Base-by-base conservation (phyloP, 2,797 vertebrate species). In the Nannoperca obscura region DNA sequence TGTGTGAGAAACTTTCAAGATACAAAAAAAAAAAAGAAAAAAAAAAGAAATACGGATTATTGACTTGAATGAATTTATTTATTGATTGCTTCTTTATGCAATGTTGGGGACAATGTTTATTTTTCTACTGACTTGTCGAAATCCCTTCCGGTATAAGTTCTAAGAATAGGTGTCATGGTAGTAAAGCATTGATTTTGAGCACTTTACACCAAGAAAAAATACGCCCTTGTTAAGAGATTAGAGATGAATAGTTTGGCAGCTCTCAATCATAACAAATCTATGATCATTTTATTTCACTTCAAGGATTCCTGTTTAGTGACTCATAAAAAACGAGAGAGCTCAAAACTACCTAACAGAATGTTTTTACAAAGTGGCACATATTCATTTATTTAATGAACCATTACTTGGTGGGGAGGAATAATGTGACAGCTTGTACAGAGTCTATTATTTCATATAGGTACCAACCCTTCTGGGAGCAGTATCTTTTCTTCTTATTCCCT, bases 101-200 rank as follows among this genome's bases (percentile, higher is more conserved):
- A 96, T 92, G 94, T 93, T 93, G 89, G 91, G 85, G 87, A 94
- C 94, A 92, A 95, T 93, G 92, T 95, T 96, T 96, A 96, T 96
- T 96, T 96, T 96, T 96, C 91, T 95, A 96, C 93, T 87, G 85
- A 95, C 91, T 88, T 90, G 88, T 91, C 91, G 88, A 92, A 90
- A 90, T 84, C 91, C 93, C 87, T 89, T 88, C 92, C 84, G 77
- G 89, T 93, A 92, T 92, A 83, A 92, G 92, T 92, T 88, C 86
- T 44, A 44, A 47, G 91, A 90, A 85, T 91, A 90, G 81, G 87
- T 92, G 90, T 92, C 90, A 79, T 52, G 76, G 78, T 66, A 62
- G 89, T 87, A 81, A 90, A 86, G 83, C 78, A 30, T 60, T 74
- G 76, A 86, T 88, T 93, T 93, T 91, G 91, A 93, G 88, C 88